Evolutionary conservation across 2,113 vertebrate genomes (phyloP), one percentile per base, ranked within the genome.

Genomic region (Pseudolaguvia tuberculata): DNA sequence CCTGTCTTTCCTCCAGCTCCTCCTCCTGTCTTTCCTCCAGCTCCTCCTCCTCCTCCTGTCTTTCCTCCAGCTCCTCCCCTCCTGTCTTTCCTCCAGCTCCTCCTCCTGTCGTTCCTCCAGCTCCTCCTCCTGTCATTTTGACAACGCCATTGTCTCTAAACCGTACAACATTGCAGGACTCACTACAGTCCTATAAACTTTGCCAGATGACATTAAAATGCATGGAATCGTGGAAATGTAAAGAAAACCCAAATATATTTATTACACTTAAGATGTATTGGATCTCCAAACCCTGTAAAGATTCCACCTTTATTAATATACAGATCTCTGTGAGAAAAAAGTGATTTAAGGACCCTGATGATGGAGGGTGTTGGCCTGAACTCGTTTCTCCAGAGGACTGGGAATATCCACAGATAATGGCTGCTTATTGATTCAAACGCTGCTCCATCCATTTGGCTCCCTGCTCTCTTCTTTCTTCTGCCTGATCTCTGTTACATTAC

Each of bases 351-450:
- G 62, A n/a, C 50, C 53, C 67, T 53, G 68, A 42, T 25, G 11
- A 14, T n/a, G 39, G 5, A 4, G 39, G 56, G 70, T 25, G 55
- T 72, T 59, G 42, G 15, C 42, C 55, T 15, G 5, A 72, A 42
- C 17, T 62, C 17, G 62, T 42, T 72, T 56, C 58, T 76, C 72
- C 72, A 72, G 20, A 27, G 67, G 73, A 55, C 42, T 23, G 9
- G 70, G 23, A 72, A 62, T 56, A 70, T 65, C 77, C 61, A 63
- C 51, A 50, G 35, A 62, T 80, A 78, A 81, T 78, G 79, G 59
- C 71, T 78, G 52, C 45, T 74, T 81, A 81, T 81, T 75, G 79
- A 81, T 81, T 45, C 42, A 10, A 10, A 23, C 29, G 6, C 61
- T 62, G 17, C 27, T 55, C 39, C 21, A 66, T 53, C 39, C n/a